Percentiles rank a stretch among this genome's conserved stretches.
phyloP scores from a whole-genome alignment of 2,113 vertebrate species.

The Oncorhynchus tshawytscha region DNA sequence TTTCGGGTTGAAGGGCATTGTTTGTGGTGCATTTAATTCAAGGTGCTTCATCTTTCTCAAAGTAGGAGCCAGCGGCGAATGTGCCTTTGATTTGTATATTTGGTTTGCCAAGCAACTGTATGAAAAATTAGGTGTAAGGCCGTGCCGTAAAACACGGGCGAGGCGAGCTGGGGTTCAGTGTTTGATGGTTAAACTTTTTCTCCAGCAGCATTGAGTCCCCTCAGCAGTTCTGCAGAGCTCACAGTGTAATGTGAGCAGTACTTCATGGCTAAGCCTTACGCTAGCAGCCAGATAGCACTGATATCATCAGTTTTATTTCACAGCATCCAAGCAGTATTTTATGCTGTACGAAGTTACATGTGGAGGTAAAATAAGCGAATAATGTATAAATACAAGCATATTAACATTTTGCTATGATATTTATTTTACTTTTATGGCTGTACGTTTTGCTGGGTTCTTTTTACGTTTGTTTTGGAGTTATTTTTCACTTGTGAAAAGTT shows the following conservation, averaged over 20 bases:
- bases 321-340: neutral
- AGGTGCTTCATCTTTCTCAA: too few species aligned
- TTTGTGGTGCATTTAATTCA: too few species aligned
- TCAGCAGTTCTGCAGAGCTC: constrained; percentile 27
- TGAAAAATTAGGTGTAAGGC: constrained; percentile 5
- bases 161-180: constrained; percentile 7
- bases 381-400: neutral
- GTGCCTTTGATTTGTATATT: constrained; percentile 30
- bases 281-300: constrained; percentile 26
- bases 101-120: constrained; percentile 27
- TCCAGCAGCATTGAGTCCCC: constrained; percentile 1
- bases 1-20: constrained; percentile 26
- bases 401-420: neutral
- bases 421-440: neutral
- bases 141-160: constrained; percentile 22
- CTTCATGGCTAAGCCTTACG: constrained; percentile 33
- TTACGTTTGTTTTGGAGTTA: neutral
- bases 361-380: neutral
- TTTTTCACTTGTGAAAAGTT: neutral
- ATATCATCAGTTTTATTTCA: constrained; percentile 36
- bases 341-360: neutral
- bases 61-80: constrained; percentile 17
- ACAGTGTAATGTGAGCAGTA: constrained; percentile 13
- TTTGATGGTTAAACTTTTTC: constrained; percentile 10
- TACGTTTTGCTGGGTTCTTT: neutral